phyloP scores from a whole-genome alignment of 1,140 invertebrate species.

The Macrosteles quadrilineatus region DNA sequence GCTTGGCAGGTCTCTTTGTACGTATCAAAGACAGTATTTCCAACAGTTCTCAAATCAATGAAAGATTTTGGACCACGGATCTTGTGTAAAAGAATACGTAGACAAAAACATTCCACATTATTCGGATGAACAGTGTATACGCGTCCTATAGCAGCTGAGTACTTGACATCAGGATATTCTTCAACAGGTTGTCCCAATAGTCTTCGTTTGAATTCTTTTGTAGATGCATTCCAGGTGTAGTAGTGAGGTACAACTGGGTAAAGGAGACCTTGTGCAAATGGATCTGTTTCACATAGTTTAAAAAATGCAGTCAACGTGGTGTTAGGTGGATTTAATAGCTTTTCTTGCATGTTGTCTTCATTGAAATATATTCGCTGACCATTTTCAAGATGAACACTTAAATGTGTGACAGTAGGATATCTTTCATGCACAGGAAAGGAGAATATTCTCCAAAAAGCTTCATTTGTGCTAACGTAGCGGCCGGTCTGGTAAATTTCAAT shows the following conservation, averaged over 20 bases:
- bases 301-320: constrained; percentile 53
- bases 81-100: neutral
- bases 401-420: neutral
- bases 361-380: constrained; percentile 44
- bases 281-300: constrained; percentile 44
- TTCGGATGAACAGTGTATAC: constrained; percentile 47
- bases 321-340: constrained; percentile 38
- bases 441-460: constrained; percentile 40
- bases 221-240: too few species aligned
- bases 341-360: constrained; percentile 23
- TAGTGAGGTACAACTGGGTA: constrained; percentile 43
- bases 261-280: constrained; percentile 44
- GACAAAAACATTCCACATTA: constrained; percentile 6
- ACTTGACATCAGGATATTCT: constrained; percentile 40
- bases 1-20: neutral
- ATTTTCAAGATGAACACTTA: constrained; percentile 44
- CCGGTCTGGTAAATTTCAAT: neutral
- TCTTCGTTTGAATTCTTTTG: constrained; percentile 23
- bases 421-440: neutral
- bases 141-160: constrained; percentile 37
- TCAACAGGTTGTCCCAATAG: constrained; percentile 38
- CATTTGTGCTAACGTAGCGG: constrained; percentile 46
- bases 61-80: constrained; percentile 7
- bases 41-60: neutral
- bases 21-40: neutral